Evolutionary conservation across 2,888 invertebrate species (phyloP), one percentile per base, ranked within the genome.

Genomic region (Ochropleura plecta): DNA sequence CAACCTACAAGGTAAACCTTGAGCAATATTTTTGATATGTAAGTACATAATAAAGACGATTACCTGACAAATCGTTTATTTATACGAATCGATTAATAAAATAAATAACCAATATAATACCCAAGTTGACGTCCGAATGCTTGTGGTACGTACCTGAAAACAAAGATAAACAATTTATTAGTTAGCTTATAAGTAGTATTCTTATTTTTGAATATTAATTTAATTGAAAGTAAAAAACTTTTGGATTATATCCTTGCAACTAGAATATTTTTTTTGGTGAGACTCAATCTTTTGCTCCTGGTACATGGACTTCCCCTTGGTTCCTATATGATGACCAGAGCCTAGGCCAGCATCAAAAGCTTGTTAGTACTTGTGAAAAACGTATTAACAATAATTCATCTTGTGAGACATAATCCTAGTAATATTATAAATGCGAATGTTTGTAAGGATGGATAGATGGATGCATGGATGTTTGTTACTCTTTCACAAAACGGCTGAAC

Each of bases 141-240:
- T 62, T 59, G 20, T 48, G 40, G 20, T 40, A 53, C 53, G 57
- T 84, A 82, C 82, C 82, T 82, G 85, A 10, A 73, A 82, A 51
- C 30, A 53, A 57, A 30, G 3, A 76, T 73, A 76, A 64, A 57
- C 9, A 53, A 1, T 12, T 9, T 6, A 49, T 71, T 78, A 71
- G 18, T 63, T 53, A 46, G 51, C 5, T 42, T 16, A n/a, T n/a
- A n/a, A n/a, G 48, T n/a, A 46, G 12, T 46, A 46, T 10, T 46
- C 46, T 46, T 46, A 46, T 46, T 12, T 16, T 40, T 40, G 40
- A 16, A 40, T 59, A 16, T 59, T 40, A 16, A 16, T 9, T 40
- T 16, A 59, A 59, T 57, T 16, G 30, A 30, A 57, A 30, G 57
- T 16, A 16, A 59, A 16, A 59, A 53, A 10, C 53, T 55, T 20